Evolutionary conservation across 2,797 vertebrate species (phyloP).

Genomic region (Microtus obscurus): DNA sequence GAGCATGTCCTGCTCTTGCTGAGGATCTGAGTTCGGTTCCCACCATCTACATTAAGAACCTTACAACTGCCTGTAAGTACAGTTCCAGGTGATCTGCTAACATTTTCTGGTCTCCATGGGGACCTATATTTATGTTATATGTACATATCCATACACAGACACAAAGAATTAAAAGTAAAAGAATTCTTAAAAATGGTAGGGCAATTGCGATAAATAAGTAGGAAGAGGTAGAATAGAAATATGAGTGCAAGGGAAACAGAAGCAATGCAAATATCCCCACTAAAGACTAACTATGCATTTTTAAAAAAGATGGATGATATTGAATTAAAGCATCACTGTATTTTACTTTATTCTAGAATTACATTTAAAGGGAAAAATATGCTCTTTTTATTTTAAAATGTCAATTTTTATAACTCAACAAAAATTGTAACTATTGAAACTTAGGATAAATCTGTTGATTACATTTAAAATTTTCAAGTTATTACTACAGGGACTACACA

Average conservation of each 20-base stretch:
- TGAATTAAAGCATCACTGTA: not conserved
- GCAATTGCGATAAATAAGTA: not conserved
- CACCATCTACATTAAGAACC: no score
- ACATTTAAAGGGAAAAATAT: slow-evolving; percentile 44
- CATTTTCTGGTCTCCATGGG: no score
- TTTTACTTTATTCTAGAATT: slow-evolving; percentile 27
- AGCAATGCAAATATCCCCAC: not conserved
- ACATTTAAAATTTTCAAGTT: slow-evolving; percentile 34
- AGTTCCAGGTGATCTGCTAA: not conserved
- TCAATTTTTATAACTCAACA: slow-evolving; percentile 14
- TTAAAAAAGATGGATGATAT: not conserved
- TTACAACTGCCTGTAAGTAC: not conserved
- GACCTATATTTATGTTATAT: not conserved
- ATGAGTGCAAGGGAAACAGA: slow-evolving; percentile 25
- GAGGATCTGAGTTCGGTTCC: not conserved
- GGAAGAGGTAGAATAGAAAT: slow-evolving; percentile 2
- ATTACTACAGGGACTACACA: not conserved
- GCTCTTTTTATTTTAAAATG: slow-evolving; percentile 48
- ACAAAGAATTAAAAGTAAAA: not conserved
- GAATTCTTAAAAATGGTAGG: not conserved
- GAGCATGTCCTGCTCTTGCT: not conserved
- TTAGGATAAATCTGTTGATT: not conserved
- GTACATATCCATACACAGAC: not conserved
- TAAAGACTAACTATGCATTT: slow-evolving; percentile 12
- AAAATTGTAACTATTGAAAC: slow-evolving; percentile 13